phyloP scores from a whole-genome alignment of 2,888 invertebrate genomes.

The Heliothis peltigera region DNA sequence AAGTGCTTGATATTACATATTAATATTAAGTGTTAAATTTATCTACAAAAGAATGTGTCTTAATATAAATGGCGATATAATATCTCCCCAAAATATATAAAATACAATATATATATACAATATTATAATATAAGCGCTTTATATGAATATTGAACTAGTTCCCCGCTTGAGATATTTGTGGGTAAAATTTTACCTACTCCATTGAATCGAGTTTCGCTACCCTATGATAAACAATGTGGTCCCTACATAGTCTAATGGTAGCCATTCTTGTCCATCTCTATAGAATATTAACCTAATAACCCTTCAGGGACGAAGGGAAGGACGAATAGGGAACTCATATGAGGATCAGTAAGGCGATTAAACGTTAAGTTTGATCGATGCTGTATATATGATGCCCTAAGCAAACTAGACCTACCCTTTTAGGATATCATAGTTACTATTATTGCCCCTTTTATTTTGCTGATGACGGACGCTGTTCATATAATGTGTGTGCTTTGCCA shows the following conservation, averaged over 20 bases:
- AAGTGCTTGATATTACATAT: neutral
- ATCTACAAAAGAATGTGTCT: no score
- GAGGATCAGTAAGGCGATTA: conserved; percentile 66
- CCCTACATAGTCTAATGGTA: neutral
- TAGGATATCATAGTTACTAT: conserved; percentile 59
- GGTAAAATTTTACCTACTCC: neutral
- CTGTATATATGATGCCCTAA: conserved; percentile 62
- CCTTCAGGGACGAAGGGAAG: conserved; percentile 25
- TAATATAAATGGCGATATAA: no score
- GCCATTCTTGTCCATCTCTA: conserved; percentile 7
- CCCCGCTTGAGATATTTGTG: neutral
- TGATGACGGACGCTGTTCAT: conserved; percentile 60
- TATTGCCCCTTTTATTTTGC: conserved; percentile 62
- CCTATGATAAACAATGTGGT: neutral
- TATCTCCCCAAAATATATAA: no score
- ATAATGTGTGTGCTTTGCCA: conserved; percentile 57
- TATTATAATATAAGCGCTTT: no score
- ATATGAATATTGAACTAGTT: neutral
- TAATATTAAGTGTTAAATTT: no score
- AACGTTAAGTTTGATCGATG: conserved; percentile 66
- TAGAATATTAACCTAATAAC: conserved; percentile 37
- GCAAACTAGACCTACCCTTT: conserved; percentile 62
- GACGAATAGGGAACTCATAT: conserved; percentile 54
- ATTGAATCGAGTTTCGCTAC: neutral
- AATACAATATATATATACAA: no score